Base-by-base conservation (phyloP, 1,140 invertebrate species). In the Panagrolaimus sp. region DNA sequence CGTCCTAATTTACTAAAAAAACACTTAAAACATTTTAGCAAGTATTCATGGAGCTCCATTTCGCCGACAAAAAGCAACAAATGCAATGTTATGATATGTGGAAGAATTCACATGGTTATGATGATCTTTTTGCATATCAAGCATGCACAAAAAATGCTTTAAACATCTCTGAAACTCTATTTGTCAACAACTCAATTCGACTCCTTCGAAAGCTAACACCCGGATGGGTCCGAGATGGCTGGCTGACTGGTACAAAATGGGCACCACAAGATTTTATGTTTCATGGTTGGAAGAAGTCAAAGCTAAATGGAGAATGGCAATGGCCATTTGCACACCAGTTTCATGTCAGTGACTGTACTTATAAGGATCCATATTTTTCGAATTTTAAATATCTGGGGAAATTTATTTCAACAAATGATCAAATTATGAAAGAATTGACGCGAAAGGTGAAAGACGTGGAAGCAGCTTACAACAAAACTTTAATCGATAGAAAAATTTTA, bases 211-310 rank as follows among this genome's bases (percentile, higher is more conserved):
- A 57, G 20, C 9, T 20, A 0, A 57, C 51, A 11, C 27, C 20
- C 20, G 51, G 51, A n/a, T 57, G 27, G 20, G 51, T 27, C 51
- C 11, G 51, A 25, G 51, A 57, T 57, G 51, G 51, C n/a, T 57
- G 51, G 51, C 51, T 57, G 4, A 57, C 51, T 1, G 20, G 20
- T 20, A 57, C 51, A 20, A 0, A 13, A 0, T 57, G 51, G 51
- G 51, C 51, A 13, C 51, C 11, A 27, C 20, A 27, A 25, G 51
- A 57, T 25, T 57, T 57, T 57, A 57, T 57, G 20, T 57, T 57
- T 13, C 51, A 57, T 57, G 51, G 51, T 20, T 57, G 51, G 51
- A 57, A 57, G 27, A 27, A 25, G n/a, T 57, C 51, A 57, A 57
- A 57, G 27, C 27, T 57, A n/a, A 27, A 27, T 4, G 51, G 51